phyloP scores from a whole-genome alignment of 2,888 invertebrate species.

The Synergus gifuensis region DNA sequence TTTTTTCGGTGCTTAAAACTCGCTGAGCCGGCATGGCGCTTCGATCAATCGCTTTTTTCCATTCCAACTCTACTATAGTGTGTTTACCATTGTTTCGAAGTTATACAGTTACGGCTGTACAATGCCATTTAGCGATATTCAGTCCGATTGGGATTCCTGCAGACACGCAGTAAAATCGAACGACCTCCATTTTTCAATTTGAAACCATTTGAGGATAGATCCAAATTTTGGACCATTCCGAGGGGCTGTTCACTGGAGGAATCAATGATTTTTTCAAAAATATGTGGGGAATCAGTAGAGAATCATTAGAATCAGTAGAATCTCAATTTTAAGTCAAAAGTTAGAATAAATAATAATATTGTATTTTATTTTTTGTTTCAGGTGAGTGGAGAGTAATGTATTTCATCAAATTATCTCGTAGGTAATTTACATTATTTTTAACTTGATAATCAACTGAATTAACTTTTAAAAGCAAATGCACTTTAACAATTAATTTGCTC shows the following conservation, averaged over 20 bases:
- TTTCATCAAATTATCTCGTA: neutral
- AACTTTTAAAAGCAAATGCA: neutral
- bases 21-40: neutral
- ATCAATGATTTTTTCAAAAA: too few species aligned
- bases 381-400: neutral
- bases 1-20: conserved; percentile 4
- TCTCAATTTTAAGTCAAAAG: neutral
- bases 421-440: neutral
- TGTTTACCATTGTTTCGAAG: neutral
- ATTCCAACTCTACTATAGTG: neutral
- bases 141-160: neutral
- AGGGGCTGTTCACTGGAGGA: too few species aligned
- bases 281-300: too few species aligned
- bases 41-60: conserved; percentile 2
- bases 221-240: too few species aligned
- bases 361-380: neutral
- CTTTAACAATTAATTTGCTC: neutral
- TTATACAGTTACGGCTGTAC: neutral
- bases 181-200: neutral
- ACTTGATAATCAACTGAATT: neutral
- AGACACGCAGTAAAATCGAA: neutral
- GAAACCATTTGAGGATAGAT: neutral
- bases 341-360: neutral
- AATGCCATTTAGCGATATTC: neutral
- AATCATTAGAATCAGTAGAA: too few species aligned